Base-by-base conservation (phyloP, 2,113 vertebrate genomes). In the Pimephales promelas region DNA sequence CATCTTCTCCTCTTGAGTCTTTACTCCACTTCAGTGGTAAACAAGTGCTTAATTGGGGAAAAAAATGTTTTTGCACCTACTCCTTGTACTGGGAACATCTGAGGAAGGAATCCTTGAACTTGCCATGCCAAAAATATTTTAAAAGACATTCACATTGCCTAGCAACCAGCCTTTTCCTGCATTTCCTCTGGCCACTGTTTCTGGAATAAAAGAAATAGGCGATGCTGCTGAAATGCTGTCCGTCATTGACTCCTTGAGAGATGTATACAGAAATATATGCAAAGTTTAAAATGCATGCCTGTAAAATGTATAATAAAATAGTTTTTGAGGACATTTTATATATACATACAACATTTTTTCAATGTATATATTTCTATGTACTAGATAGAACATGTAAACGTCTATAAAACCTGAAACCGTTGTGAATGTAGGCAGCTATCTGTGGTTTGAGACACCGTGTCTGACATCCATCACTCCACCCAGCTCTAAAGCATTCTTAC, bases 131-230 rank as follows among this genome's bases (percentile, higher is more conserved):
- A 83, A 28, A 52, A 52, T 72, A 36, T 54, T 45, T 59, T 82
- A 52, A 86, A 86, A 83, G 56, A 70, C 34, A 47, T 47, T 76
- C 56, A 34, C 10, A 79, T 86, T 64, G 34, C 85, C 31, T 83
- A 56, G 80, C 85, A 83, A 83, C 85, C 54, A 47, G 31, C 62
- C 26, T 78, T 78, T 31, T 78, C 62, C 49, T 61, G 24, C 68
- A 77, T 40, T 70, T 59, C 66, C 64, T 54, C 54, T 70, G 49
- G 49, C 66, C 54, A 11, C 40, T 62, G 40, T 40, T 54, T 71
- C 40, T 72, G 40, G 24, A 59, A 52, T 82, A 40, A 85, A 61
- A 45, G 36, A 64, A 31, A 61, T 40, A 47, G 31, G 40, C 56
- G 20, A 24, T 6, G n/a, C 45, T 40, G 13, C 13, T 22, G 59